Conservation (phyloP, 2,113 vertebrate genomes). For the Carettochelys insculpta region DNA sequence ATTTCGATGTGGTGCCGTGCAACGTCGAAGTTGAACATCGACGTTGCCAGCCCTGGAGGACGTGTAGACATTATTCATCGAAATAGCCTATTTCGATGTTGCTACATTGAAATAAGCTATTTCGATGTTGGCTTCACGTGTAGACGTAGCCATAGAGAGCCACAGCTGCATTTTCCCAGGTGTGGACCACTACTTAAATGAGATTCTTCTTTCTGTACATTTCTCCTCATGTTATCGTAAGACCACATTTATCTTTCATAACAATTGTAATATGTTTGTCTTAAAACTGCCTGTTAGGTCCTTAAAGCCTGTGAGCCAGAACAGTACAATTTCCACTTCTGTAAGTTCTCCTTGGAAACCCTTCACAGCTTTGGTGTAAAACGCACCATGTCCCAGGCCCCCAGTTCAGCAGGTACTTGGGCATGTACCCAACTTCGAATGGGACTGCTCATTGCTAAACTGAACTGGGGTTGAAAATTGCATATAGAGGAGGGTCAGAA, state of each 20-base stretch:
- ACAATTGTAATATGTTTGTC: background rate
- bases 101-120: no score
- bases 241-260: background rate
- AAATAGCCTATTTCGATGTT: no score
- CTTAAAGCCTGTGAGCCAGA: background rate
- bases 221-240: background rate
- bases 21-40: no score
- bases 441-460: background rate
- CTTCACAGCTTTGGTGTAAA: background rate
- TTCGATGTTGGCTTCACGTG: no score
- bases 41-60: no score
- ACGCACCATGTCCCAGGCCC: background rate
- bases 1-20: no score
- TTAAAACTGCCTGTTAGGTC: background rate
- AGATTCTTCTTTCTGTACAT: background rate
- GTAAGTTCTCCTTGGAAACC: background rate
- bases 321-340: background rate
- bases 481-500: background rate
- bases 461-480: slow-evolving; percentile 15
- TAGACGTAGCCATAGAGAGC: no score
- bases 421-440: slow-evolving; percentile 6
- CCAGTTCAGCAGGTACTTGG: slow-evolving; percentile 33
- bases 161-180: accelerated
- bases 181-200: background rate
- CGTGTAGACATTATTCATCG: no score